Base-by-base conservation (phyloP, 2,113 vertebrate genomes). In the Chitala chitala region DNA sequence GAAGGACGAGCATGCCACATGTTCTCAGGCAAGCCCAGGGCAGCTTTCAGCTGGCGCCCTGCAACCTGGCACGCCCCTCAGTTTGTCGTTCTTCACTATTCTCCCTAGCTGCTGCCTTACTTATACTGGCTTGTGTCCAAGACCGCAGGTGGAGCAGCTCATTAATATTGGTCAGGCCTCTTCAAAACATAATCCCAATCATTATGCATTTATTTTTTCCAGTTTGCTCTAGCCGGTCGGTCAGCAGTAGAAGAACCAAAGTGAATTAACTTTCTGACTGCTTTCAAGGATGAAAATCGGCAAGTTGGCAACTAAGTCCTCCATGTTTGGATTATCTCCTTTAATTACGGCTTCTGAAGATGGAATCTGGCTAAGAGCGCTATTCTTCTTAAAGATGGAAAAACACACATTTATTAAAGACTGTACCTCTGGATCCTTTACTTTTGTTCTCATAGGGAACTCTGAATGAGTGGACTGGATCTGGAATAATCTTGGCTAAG, bases 91-190 rank as follows among this genome's bases (percentile, higher is more conserved):
- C n/a, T 4, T 61, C 29, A 7, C 36, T 3, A 7, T 33, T 63
- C 29, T 31, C 56, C 6, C 5, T 36, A 15, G 33, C 56, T 59
- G 31, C 1, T 26, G 1, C 10, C 54, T 56, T 24, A 56, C 29
- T 29, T 26, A 22, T 26, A 56, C 22, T 56, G 54, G 54, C 9
- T 63, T 8, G 38, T 29, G 33, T 36, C 6, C 17, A n/a, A 26
- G 7, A 6, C 59, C 38, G 15, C 58, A 61, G 58, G 17, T 20
- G 9, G 26, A 63, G 33, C 31, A 63, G 31, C n/a, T 33, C 31
- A 38, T 63, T 63, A 36, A 63, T 63, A 63, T 63, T 13, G 38
- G 7, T 63, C 59, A 63, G 59, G 59, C 38, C 17, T 63, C 33
- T 63, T n/a, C n/a, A n/a, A 15, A 63, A 33, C n/a, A 13, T 63